These are phyloP conservation scores for Aegithalos caudatus DNA, from an alignment of 2,113 vertebrate genomes.

Conservation along the genomic window DNA sequence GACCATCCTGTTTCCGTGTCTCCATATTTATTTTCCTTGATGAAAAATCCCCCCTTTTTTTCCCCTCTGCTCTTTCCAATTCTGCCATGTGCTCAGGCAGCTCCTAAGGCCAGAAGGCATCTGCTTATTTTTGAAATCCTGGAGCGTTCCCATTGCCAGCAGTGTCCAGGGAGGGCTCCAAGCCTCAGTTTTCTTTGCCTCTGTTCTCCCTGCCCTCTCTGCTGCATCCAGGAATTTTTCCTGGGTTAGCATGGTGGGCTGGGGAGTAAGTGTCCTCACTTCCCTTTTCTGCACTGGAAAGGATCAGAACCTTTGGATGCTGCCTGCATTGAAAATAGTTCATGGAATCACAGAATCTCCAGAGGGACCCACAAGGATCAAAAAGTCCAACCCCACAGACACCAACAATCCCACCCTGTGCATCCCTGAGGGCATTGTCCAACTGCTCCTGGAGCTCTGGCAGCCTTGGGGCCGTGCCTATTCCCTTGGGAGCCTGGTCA, in stretches of 20 bases:
- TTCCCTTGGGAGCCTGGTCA: neutral
- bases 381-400: too few species aligned
- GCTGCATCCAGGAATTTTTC: neutral
- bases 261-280: neutral
- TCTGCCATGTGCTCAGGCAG: neutral
- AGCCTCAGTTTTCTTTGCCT: constrained; percentile 9
- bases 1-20: neutral
- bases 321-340: neutral
- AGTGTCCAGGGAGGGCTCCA: neutral
- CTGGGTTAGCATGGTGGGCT: neutral
- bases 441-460: neutral
- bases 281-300: neutral
- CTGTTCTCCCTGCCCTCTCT: neutral
- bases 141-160: neutral
- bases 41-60: neutral
- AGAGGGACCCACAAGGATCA: neutral
- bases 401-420: neutral
- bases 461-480: fast-evolving
- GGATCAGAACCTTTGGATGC: neutral
- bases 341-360: neutral
- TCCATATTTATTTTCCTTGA: neutral
- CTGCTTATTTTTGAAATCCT: neutral
- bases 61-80: neutral
- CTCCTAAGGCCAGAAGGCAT: neutral
- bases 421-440: neutral